Conservation (phyloP, 2,797 vertebrate species). For the Neoniphon sammara region DNA sequence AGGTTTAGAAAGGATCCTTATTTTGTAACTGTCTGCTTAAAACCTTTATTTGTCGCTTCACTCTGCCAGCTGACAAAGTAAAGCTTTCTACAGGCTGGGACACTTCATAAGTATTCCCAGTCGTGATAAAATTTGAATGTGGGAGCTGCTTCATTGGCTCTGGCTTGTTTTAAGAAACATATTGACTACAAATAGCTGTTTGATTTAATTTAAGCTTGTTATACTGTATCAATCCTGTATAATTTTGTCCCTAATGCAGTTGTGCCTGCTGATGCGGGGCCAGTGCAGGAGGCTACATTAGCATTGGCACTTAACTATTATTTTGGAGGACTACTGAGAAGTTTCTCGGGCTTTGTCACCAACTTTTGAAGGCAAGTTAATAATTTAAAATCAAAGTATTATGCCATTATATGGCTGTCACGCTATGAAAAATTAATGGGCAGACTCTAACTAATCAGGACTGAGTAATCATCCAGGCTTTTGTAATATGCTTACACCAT, state of each 20-base stretch:
- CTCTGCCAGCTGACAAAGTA: neutral
- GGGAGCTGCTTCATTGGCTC: neutral
- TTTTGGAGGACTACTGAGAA: neutral
- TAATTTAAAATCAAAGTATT: neutral
- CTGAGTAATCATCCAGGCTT: neutral
- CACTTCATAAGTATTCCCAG: neutral
- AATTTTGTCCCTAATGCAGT: no score
- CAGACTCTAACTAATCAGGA: neutral
- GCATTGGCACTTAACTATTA: neutral
- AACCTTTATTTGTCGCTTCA: neutral
- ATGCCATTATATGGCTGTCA: neutral
- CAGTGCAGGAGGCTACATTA: neutral
- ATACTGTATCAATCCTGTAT: neutral
- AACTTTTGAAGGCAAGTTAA: neutral
- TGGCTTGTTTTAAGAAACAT: no score
- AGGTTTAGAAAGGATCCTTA: neutral
- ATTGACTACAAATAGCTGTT: no score
- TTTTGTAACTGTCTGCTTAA: neutral
- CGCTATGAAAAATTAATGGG: neutral
- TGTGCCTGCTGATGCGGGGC: no score
- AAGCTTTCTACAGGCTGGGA: neutral
- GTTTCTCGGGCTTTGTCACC: neutral
- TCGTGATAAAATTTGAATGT: neutral
- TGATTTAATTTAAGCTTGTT: neutral
- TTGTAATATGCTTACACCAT: neutral